Conservation (phyloP, 2,113 vertebrate genomes). For the Tylochromis polylepis region DNA sequence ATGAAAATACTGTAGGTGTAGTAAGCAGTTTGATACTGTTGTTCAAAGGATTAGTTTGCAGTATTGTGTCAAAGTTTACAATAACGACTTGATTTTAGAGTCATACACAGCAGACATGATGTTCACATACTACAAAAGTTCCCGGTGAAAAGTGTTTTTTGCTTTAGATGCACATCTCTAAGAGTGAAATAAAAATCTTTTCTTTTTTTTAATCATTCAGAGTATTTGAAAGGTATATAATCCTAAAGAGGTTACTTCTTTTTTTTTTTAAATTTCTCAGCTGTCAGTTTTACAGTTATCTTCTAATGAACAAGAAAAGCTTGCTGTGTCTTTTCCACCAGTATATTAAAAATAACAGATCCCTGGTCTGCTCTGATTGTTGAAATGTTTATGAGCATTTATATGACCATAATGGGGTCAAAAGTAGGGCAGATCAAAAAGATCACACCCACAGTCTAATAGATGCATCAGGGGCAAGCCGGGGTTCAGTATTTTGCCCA, state of each 20-base stretch:
- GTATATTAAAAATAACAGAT: neutral
- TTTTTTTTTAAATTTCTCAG: neutral
- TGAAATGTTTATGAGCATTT: neutral
- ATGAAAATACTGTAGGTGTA: neutral
- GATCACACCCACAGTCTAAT: neutral
- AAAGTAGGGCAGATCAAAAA: neutral
- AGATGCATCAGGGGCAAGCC: no score
- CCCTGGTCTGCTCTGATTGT: neutral
- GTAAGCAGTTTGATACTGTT: no score
- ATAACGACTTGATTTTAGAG: no score
- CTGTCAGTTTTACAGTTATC: neutral
- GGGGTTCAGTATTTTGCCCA: neutral
- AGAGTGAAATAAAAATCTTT: no score
- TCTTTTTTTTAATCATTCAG: no score
- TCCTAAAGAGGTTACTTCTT: neutral
- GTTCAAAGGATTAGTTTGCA: no score
- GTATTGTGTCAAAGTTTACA: no score
- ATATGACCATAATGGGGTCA: accelerated
- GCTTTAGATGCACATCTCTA: no score
- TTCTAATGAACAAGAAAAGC: neutral
- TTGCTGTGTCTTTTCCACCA: neutral
- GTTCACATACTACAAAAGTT: no score
- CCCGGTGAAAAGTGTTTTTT: no score
- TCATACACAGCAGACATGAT: no score
- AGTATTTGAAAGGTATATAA: neutral